Conservation (phyloP, 2,797 vertebrate species). For the Smutsia temminckii region DNA sequence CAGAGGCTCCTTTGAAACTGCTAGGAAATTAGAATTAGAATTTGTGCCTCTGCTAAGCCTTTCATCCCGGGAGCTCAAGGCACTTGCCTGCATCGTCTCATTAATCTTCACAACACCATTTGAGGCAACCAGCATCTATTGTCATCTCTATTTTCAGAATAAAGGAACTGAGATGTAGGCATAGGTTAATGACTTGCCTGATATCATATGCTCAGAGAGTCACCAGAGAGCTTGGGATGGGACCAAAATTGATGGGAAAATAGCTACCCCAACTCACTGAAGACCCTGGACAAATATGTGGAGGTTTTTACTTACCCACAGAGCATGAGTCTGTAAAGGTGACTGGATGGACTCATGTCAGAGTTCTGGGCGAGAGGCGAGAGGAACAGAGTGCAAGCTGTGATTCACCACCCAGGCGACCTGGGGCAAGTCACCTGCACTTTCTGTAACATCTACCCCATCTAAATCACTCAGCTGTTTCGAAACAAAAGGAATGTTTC, state of each 20-base stretch:
- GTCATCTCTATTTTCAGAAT: conserved; percentile 65
- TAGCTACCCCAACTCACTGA: neutral
- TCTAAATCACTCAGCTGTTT: neutral
- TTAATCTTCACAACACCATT: conserved; percentile 57
- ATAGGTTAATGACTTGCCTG: conserved; percentile 58
- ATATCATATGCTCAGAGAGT: conserved; percentile 44
- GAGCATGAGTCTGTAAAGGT: neutral
- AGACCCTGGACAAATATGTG: neutral
- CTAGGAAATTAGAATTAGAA: conserved; percentile 60
- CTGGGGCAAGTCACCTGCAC: neutral
- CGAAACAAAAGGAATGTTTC: neutral
- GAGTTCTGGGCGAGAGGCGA: neutral
- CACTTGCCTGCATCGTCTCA: conserved; percentile 30
- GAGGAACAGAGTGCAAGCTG: neutral
- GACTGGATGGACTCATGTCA: neutral
- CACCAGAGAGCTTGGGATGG: neutral
- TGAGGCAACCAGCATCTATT: neutral
- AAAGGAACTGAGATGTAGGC: conserved; percentile 43
- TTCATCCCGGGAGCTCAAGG: conserved; percentile 34
- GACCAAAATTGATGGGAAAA: neutral
- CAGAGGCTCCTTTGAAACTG: conserved; percentile 52
- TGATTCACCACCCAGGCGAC: neutral
- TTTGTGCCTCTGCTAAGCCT: conserved; percentile 25
- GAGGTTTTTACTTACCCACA: neutral
- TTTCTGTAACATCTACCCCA: neutral